Base-by-base conservation (phyloP, 2,888 invertebrate genomes). In the Mythimna albipuncta region DNA sequence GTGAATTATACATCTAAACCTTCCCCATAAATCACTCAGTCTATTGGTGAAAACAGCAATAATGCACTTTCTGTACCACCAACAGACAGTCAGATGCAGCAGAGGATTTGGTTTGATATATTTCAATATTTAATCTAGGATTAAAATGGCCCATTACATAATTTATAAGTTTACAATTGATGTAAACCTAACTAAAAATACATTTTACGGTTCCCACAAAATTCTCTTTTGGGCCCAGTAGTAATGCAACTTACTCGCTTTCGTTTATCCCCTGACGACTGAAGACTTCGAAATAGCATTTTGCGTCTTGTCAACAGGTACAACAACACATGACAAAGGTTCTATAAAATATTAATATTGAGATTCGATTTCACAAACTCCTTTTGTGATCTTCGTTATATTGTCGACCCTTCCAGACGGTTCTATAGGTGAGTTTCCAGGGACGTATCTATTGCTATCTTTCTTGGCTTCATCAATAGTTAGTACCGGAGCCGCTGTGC, bases 311-410 rank as follows among this genome's bases (percentile, higher is more conserved):
- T 98, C 98, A 2, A 96, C 94, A 0, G 98, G 98, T 7, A 97
- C 88, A 50, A 97, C 97, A 0, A 98, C 96, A 70, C 97, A 97
- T 0, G 96, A 94, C 16, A 98, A 97, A 0, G 98, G 97, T 89
- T 98, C 98, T 97, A 98, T 96, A 58, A 97, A 97, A 84, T 97
- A 98, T 90, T 98, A 98, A 89, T 98, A 98, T 88, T 98, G 98
- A 0, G 96, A 91, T 19, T 97, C 97, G 72, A 97, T 91, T 76
- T 97, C 95, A 77, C 97, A 96, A 2, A 94, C 93, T 0, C 98
- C 98, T 77, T 96, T 97, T 19, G 97, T 91, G 0, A 96, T 93
- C 81, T 93, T 93, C 65, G 72, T 90, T 0, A 94, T 89, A 82
- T 95, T 85, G n/a, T 69, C 82, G 0, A 96, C 96, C 87, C 81